Evolutionary conservation across 2,113 vertebrate species (phyloP), one percentile per base, ranked within the genome.

Genomic region (Asarcornis scutulata): DNA sequence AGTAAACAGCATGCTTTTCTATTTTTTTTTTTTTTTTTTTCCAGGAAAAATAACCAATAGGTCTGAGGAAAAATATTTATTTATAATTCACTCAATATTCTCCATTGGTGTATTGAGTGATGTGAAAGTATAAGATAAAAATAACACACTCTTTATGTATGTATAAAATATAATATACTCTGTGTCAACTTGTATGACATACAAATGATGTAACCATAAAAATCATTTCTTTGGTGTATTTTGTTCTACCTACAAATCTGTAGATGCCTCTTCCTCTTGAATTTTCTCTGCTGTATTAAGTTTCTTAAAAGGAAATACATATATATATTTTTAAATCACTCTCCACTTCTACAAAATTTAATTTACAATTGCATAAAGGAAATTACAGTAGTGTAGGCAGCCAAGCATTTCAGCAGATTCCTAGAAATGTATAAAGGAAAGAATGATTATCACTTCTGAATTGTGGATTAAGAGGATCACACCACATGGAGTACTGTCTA

Each of bases 341-440:
- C 6, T 93, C 42, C 48, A 50, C n/a, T 96, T 96, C 52, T 42
- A 74, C 78, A 60, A 96, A 96, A 95, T 95, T 72, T 96, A 84
- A 94, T 82, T 96, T 97, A n/a, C 67, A 91, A 36, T 87, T 92
- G 68, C 82, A 83, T 91, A 95, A 91, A 96, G 67, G 72, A 96
- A 94, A 94, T 96, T 66, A 91, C 78, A 76, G 66, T 83, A 94
- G 91, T 96, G 97, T 92, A 96, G 91, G 87, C 93, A 96, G 83
- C 74, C 72, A 95, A 91, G 91, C 91, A 91, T 96, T 95, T 96
- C 88, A 91, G 68, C 68, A 94, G 88, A 82, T 95, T 82, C 91
- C 82, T 95, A 80, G 71, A 92, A 91, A 72, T 88, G 53, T 74
- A 91, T 82, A 90, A 94, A 96, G 63, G 79, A 75, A 94, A 91